A percentile compares a stretch with the other conserved stretches of the same genome.
phyloP scores from a whole-genome alignment of 2,113 vertebrate species.

The Eulemur rufifrons region DNA sequence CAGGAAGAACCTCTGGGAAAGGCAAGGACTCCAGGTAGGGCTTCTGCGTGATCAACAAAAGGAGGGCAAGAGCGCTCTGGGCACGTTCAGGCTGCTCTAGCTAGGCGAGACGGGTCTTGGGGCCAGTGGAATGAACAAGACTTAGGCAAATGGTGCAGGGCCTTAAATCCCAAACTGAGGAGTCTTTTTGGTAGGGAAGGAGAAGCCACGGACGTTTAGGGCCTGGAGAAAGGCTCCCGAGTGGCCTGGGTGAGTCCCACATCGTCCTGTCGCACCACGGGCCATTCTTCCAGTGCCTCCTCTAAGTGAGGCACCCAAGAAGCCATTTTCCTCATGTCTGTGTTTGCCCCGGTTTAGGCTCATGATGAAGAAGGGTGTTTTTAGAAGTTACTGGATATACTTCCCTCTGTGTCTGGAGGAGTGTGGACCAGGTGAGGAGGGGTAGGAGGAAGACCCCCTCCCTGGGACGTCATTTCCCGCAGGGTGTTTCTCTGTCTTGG shows the following conservation, averaged over 20 bases:
- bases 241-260: neutral
- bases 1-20: neutral
- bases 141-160: neutral
- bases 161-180: neutral
- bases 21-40: rapidly evolving
- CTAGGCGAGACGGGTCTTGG: neutral
- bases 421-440: too few relatives aligned
- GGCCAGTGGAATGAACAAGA: neutral
- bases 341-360: neutral
- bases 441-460: neutral
- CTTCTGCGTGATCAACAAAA: rapidly evolving
- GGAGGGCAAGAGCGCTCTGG: rapidly evolving
- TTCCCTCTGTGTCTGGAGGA: neutral
- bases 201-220: neutral
- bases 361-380: neutral
- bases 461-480: neutral
- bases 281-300: neutral
- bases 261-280: neutral
- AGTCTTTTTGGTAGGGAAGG: neutral
- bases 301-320: neutral
- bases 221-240: neutral
- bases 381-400: neutral
- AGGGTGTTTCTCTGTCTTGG: neutral
- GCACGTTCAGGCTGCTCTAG: rapidly evolving
- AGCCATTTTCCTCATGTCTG: neutral